Percentiles rank a stretch among this genome's conserved stretches.
phyloP scores from a whole-genome alignment of 1,140 invertebrate species.

The Halotydeus destructor region DNA sequence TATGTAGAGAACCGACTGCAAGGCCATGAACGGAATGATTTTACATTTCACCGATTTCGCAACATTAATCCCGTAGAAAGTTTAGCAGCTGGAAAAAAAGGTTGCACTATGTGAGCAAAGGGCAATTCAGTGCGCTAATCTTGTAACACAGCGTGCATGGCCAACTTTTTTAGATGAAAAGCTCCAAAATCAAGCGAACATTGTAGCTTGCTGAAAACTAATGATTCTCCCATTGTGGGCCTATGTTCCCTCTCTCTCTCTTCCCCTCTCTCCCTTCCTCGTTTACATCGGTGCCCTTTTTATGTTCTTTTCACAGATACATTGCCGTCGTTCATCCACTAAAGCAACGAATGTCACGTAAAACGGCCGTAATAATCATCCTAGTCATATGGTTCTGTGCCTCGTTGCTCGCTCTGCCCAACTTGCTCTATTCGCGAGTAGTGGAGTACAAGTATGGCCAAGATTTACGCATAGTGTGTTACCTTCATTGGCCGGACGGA shows the following conservation, averaged over 20 bases:
- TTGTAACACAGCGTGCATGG: too few species aligned
- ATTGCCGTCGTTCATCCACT: constrained; percentile 72
- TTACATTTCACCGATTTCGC: too few species aligned
- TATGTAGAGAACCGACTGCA: too few species aligned
- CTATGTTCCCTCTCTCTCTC: background rate
- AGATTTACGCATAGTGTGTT: constrained; percentile 30
- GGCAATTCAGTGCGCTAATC: too few species aligned
- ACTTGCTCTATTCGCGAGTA: constrained; percentile 57
- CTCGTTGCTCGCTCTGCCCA: constrained; percentile 52
- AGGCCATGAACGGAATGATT: too few species aligned
- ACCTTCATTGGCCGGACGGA: constrained; percentile 11
- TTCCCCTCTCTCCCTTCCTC: background rate
- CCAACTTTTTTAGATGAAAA: too few species aligned
- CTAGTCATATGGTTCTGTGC: constrained; percentile 47
- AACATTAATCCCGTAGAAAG: too few species aligned
- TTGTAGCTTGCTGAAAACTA: too few species aligned
- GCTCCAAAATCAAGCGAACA: too few species aligned
- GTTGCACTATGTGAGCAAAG: too few species aligned
- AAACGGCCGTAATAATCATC: constrained; percentile 56
- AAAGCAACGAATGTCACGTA: constrained; percentile 47
- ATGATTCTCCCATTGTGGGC: too few species aligned
- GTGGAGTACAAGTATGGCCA: constrained; percentile 34
- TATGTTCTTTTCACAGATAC: constrained; percentile 30
- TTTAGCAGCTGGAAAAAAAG: too few species aligned
- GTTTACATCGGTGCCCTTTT: background rate